Evolutionary conservation across 2,113 vertebrate genomes (phyloP).

Genomic region (Ophiodon elongatus): DNA sequence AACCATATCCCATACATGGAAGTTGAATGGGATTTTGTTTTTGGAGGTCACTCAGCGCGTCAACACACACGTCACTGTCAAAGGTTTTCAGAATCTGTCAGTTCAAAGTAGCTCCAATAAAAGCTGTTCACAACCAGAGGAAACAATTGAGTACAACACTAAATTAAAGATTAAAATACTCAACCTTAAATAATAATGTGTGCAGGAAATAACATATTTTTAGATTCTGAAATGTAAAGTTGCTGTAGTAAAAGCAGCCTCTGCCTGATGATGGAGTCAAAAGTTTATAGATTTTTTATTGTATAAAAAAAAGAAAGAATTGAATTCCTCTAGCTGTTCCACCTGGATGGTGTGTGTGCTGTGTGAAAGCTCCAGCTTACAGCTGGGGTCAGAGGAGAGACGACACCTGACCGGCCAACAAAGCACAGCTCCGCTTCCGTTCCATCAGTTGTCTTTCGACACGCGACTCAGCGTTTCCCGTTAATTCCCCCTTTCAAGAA

Average conservation of each 20-base stretch:
- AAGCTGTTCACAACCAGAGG: neutral
- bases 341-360: neutral
- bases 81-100: neutral
- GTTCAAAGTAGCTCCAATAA: neutral
- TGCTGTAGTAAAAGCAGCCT: neutral
- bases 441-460: slow-evolving; percentile 76
- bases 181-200: neutral
- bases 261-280: neutral
- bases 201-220: neutral
- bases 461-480: slow-evolving; percentile 64
- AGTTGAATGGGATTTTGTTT: neutral
- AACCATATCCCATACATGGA: neutral
- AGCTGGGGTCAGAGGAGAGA: slow-evolving; percentile 43
- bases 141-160: neutral
- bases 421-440: slow-evolving; percentile 73
- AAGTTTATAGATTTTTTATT: neutral
- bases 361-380: slow-evolving; percentile 24
- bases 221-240: neutral
- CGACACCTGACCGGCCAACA: slow-evolving; percentile 79
- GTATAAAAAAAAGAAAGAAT: neutral
- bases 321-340: neutral
- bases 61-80: neutral
- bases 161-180: neutral
- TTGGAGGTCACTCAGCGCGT: no score
- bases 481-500: slow-evolving; percentile 59